A percentile compares a stretch with the other conserved stretches of the same genome.
phyloP scores from a whole-genome alignment of 2,888 invertebrate genomes.

The Scrobipalpa costella region DNA sequence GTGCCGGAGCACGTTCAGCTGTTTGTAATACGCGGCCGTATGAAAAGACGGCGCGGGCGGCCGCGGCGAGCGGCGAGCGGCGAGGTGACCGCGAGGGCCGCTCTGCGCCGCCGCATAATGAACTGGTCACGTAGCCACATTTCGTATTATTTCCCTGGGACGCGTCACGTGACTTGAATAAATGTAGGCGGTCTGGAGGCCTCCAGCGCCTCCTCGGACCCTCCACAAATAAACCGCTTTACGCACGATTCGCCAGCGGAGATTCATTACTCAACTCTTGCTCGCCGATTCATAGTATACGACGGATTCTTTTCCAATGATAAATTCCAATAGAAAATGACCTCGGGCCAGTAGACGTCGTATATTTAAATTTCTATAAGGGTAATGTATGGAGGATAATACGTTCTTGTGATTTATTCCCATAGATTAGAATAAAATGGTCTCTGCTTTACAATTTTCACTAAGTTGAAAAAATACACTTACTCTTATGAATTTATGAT shows the following conservation, averaged over 20 bases:
- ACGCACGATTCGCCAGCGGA: constrained; percentile 77
- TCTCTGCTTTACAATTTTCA: constrained; percentile 32
- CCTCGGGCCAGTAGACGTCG: constrained; percentile 7
- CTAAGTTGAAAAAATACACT: background rate
- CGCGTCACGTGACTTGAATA: constrained; percentile 79
- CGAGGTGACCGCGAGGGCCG: constrained; percentile 59
- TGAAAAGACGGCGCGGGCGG: constrained; percentile 36
- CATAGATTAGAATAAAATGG: constrained; percentile 4
- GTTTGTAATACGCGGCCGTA: constrained; percentile 54
- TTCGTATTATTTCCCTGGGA: constrained; percentile 81
- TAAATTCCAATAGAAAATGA: constrained; percentile 36
- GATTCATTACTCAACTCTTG: constrained; percentile 79
- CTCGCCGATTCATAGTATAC: constrained; percentile 63
- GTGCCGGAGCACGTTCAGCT: constrained; percentile 55
- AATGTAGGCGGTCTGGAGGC: constrained; percentile 60
- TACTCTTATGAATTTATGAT: background rate
- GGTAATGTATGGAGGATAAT: constrained; percentile 7
- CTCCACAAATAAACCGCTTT: constrained; percentile 80
- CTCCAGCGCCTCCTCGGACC: constrained; percentile 62
- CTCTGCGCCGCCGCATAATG: constrained; percentile 74
- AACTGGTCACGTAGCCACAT: constrained; percentile 81
- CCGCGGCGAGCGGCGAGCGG: constrained; percentile 20
- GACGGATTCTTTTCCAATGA: constrained; percentile 41
- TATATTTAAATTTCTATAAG: constrained; percentile 8
- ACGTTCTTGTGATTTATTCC: constrained; percentile 5